Evolutionary conservation across 2,888 invertebrate species (phyloP), one percentile per base, ranked within the genome.

Genomic region (Sarcophaga subvicina): DNA sequence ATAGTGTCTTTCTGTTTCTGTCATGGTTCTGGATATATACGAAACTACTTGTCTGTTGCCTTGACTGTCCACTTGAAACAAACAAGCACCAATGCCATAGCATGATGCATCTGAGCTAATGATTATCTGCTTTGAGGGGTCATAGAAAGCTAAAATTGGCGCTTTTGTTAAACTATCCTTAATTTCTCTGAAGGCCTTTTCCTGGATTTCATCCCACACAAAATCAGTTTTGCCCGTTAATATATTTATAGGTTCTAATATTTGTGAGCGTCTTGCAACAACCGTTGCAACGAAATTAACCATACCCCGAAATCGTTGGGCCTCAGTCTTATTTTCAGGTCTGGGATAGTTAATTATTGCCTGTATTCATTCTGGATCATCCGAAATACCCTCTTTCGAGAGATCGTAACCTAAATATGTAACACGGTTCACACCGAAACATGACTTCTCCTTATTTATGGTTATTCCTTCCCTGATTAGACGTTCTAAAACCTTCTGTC

Each of bases 391-490:
- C 1, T 59, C 20, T 60, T 37, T 10, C n/a, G 76, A 77, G 17
- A 83, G 54, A n/a, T 70, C 27, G 70, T 70, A 75, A 66, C 75
- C 59, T 37, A 80, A 62, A n/a, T 80, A 80, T 45, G 60, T 73
- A 60, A 81, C 47, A 47, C 47, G n/a, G 11, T 81, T 12, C 17
- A 67, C 75, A 25, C 81, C 73, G 75, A 81, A 81, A 73, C 47
- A 45, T 60, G 69, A 73, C n/a, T 81, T 69, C 10, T 80, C 25
- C 6, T 67, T 73, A 62, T 81, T 81, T 14, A 83, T 77, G 20
- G 78, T 83, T 59, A 83, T 72, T 25, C 79, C 79, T 45, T 83
- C 83, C 83, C n/a, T 54, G 22, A n/a, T 27, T 8, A 83, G 71
- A 8, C 70, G 72, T 8, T 45, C 49, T 66, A 72, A 66, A n/a